Evolutionary conservation across 2,888 invertebrate genomes (phyloP).

Genomic region (Ophion obscuratus): DNA sequence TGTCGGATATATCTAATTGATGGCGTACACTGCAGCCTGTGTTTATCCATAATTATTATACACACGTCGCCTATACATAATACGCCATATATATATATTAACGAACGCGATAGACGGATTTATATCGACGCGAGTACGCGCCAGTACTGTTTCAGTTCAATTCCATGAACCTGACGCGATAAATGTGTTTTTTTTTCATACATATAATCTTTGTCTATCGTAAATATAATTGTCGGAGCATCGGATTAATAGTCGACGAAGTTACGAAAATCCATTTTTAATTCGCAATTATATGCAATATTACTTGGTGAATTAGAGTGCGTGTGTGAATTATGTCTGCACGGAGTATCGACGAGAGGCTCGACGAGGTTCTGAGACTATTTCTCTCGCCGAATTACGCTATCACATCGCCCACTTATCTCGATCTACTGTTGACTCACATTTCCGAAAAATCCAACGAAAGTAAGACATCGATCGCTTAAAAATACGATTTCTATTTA

Average conservation of each 20-base stretch:
- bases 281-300: constrained; percentile 13
- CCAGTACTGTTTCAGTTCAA: constrained; percentile 53
- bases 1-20: constrained; percentile 27
- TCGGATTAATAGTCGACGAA: neutral
- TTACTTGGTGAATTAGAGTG: constrained; percentile 16
- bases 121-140: constrained; percentile 41
- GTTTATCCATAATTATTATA: constrained; percentile 42
- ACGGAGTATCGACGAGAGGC: constrained; percentile 83
- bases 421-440: constrained; percentile 80
- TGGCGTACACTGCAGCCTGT: constrained; percentile 18
- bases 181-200: constrained; percentile 10
- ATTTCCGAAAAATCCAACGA: constrained; percentile 74
- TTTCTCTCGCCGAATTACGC: constrained; percentile 87
- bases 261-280: neutral
- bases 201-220: neutral
- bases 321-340: constrained; percentile 67
- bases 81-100: neutral
- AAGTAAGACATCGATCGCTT: constrained; percentile 64
- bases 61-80: constrained; percentile 14
- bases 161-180: constrained; percentile 34
- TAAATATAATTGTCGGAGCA: constrained; percentile 1
- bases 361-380: constrained; percentile 86
- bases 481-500: neutral
- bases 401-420: constrained; percentile 81
- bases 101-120: neutral